Conservation (phyloP, 2,888 invertebrate species). For the Ophion obscuratus region DNA sequence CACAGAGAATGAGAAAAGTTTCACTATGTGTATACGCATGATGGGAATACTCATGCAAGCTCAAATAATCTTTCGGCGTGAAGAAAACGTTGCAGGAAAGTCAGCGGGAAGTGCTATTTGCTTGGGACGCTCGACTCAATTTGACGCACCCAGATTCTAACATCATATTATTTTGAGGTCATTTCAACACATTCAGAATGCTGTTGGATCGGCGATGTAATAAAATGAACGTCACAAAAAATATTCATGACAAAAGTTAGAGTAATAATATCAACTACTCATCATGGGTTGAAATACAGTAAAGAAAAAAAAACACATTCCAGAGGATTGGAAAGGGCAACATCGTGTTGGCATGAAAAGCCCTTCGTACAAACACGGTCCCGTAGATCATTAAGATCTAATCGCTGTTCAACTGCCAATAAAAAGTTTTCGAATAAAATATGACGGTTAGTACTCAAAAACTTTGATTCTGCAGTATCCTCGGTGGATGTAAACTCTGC, state of each 20-base stretch:
- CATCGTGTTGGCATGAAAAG: not conserved
- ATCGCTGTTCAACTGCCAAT: not conserved
- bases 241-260: not conserved
- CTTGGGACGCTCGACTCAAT: no score
- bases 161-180: no score
- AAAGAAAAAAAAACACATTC: no score
- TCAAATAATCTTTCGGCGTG: conserved; percentile 6
- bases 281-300: no score
- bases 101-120: no score
- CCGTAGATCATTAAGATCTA: conserved; percentile 2
- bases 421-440: conserved; percentile 26
- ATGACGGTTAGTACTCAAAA: not conserved
- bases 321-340: no score
- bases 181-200: no score
- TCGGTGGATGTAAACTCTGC: conserved; percentile 1
- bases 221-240: no score
- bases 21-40: conserved; percentile 13
- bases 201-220: no score
- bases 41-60: conserved; percentile 35
- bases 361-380: not conserved
- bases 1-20: conserved; percentile 37
- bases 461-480: conserved; percentile 16
- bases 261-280: not conserved
- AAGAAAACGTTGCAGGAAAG: no score
- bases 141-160: no score